These are phyloP conservation scores for Falco peregrinus DNA, from an alignment of 2,797 vertebrate species.

Conservation along the genomic window DNA sequence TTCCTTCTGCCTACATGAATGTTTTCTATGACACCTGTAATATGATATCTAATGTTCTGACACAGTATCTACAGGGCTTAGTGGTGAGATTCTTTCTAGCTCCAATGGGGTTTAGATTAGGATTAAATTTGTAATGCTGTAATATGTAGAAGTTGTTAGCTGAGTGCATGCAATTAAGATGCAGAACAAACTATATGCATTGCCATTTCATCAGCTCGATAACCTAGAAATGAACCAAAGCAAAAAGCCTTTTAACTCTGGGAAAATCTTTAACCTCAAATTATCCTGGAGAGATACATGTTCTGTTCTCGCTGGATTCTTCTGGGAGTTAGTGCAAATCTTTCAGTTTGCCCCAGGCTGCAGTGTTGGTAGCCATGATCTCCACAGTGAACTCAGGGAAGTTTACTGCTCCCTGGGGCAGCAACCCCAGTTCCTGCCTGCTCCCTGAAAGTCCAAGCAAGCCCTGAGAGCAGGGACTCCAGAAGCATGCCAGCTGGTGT, in stretches of 20 bases:
- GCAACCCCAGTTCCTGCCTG: background rate
- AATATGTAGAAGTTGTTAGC: background rate
- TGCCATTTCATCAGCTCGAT: background rate
- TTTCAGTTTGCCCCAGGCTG: background rate
- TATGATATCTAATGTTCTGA: background rate
- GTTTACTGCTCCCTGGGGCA: accelerated
- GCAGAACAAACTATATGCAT: background rate
- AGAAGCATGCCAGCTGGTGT: background rate
- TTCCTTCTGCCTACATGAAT: background rate
- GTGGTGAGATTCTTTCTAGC: background rate
- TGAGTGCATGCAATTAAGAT: background rate
- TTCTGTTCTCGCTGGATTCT: background rate
- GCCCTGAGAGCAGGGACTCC: background rate
- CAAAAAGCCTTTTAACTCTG: background rate
- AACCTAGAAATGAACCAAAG: background rate
- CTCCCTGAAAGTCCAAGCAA: background rate
- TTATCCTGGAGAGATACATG: background rate
- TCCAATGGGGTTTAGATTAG: background rate
- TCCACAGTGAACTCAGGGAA: accelerated
- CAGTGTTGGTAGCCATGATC: accelerated
- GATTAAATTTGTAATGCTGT: background rate
- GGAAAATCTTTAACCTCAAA: background rate
- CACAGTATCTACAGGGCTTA: background rate
- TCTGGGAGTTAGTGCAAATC: background rate
- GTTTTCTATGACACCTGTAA: background rate